Percentiles rank a stretch among this genome's conserved stretches.
Evolutionary conservation across 2,797 vertebrate species (phyloP).

Genomic region (Aplochiton taeniatus): DNA sequence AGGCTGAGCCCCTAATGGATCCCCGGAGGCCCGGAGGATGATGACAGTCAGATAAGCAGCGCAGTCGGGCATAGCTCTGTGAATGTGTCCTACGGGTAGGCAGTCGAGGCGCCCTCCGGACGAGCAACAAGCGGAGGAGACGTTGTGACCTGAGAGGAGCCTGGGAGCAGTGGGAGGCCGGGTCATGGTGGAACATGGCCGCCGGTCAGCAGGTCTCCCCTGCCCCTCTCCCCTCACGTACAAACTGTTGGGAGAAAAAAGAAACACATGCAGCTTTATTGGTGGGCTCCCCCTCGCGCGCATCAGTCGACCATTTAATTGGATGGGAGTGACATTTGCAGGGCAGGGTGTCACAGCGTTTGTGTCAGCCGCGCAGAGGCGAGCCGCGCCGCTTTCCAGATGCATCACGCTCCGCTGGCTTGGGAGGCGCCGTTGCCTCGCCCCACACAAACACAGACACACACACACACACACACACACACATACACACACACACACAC

Average conservation of each 20-base stretch:
- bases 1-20: conserved; percentile 2
- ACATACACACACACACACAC: not conserved
- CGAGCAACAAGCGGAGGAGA: conserved; percentile 53
- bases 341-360: conserved; percentile 62
- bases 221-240: not conserved
- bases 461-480: not conserved
- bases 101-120: conserved; percentile 65
- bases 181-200: not conserved
- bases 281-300: conserved; percentile 48
- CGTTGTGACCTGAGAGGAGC: conserved; percentile 50
- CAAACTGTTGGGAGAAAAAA: conserved; percentile 35
- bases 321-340: conserved; percentile 73
- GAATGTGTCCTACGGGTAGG: no score
- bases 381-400: conserved; percentile 46
- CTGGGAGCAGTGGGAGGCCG: not conserved
- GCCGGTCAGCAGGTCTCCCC: no score
- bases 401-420: conserved; percentile 53
- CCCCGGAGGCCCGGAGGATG: conserved; percentile 44
- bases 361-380: conserved; percentile 52
- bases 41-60: conserved; percentile 59
- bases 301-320: conserved; percentile 71
- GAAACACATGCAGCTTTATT: conserved; percentile 54
- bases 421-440: conserved; percentile 42
- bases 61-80: no score
- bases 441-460: conserved; percentile 24